These are phyloP conservation scores for Diabrotica undecimpunctata DNA, from an alignment of 1,140 invertebrate genomes.

Conservation along the genomic window DNA sequence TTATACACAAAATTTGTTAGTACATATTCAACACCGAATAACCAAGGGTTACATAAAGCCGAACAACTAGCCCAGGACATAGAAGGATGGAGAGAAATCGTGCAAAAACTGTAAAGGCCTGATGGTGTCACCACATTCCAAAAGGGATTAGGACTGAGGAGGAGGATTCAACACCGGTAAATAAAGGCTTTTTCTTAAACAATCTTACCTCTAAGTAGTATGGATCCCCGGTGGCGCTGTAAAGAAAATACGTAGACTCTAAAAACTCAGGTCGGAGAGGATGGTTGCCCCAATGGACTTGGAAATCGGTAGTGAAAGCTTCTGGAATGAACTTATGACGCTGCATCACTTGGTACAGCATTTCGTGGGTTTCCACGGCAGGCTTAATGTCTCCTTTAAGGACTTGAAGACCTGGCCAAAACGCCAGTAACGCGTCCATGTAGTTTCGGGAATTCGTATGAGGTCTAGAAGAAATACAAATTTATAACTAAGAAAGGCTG, in stretches of 20 bases:
- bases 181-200: not conserved
- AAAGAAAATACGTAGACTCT: conserved; percentile 96
- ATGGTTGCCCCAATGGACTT: conserved; percentile 97
- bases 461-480: conserved; percentile 55
- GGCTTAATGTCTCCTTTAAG: conserved; percentile 91
- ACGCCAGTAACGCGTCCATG: conserved; percentile 95
- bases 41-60: too few relatives aligned
- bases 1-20: too few relatives aligned
- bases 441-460: conserved; percentile 93
- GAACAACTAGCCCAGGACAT: too few relatives aligned
- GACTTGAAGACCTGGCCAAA: conserved; percentile 97
- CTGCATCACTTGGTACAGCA: conserved; percentile 95
- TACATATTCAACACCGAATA: too few relatives aligned
- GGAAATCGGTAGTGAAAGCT: conserved; percentile 92
- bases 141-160: too few relatives aligned
- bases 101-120: too few relatives aligned
- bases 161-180: too few relatives aligned
- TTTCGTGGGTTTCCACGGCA: conserved; percentile 95
- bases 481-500: too few relatives aligned
- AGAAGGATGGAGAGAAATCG: too few relatives aligned
- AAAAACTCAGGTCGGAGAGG: conserved; percentile 95
- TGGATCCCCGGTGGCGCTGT: conserved; percentile 89
- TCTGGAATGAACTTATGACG: conserved; percentile 97
- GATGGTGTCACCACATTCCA: too few relatives aligned
- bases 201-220: conserved; percentile 84